Base-by-base conservation (phyloP, 2,113 vertebrate species). In the Phalacrocorax aristotelis region DNA sequence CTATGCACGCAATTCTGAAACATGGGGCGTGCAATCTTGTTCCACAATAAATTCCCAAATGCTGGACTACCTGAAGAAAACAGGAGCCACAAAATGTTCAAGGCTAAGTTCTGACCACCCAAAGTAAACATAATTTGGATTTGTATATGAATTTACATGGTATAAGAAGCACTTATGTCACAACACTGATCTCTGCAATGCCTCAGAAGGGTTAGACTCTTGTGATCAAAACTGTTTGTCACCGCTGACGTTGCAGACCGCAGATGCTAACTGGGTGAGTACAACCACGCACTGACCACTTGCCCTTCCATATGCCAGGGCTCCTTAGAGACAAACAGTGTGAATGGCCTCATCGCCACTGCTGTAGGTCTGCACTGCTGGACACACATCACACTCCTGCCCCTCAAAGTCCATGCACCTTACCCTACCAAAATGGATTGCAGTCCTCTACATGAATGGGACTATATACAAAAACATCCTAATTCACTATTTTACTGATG, bases 321-420 rank as follows among this genome's bases (percentile, higher is more conserved):
- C 29, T 80, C 66, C 55, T 68, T 23, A 25, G 1, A 51, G 51
- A 40, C 51, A 55, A 55, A 26, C 29, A 55, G 23, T 30, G 11
- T 46, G 46, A 86, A 48, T 9, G 4, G 58, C 68, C 34, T 62
- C 38, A 36, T 1, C 65, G 26, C 13, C 75, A 29, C 22, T 64
- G 30, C 15, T 42, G 57, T 7, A 85, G 21, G 26, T 42, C 30
- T 64, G n/a, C 21, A 14, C 40, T 19, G 38, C 48, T 54, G 38
- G 48, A 36, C 25, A 48, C 26, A 64, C 32, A 26, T 26, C 38
- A n/a, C 70, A n/a, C 70, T 29, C 21, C 4, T 6, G 3, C 11
- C 4, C 6, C 0, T 6, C 36, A 19, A 34, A 38, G 46, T 25
- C 20, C 23, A 26, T 0, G 19, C 27, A 20, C 48, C 20, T 32